phyloP scores from a whole-genome alignment of 92 coral and sea anemone genomes.

The Palythoa heliodiscus region DNA sequence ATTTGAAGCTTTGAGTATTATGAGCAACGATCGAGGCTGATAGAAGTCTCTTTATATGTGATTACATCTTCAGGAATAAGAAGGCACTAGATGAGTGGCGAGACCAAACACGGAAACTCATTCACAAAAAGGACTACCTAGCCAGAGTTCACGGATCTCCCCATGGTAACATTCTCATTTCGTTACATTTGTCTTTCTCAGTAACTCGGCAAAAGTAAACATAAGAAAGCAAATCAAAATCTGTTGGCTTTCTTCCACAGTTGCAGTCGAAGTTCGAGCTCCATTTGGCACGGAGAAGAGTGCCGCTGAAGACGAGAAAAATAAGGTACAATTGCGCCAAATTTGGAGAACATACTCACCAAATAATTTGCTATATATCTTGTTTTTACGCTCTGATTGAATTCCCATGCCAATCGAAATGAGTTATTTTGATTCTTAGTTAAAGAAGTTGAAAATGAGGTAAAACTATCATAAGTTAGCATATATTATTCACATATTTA shows the following conservation, averaged over 20 bases:
- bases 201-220: not conserved
- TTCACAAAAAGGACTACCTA: conserved; percentile 82
- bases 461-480: no score
- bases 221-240: not conserved
- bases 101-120: conserved; percentile 70
- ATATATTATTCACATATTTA: no score
- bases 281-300: conserved; percentile 95
- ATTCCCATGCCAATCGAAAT: no score
- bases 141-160: conserved; percentile 68
- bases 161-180: conserved; percentile 52
- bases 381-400: not conserved
- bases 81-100: conserved; percentile 91
- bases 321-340: conserved; percentile 49
- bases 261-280: conserved; percentile 79
- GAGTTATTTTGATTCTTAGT: no score
- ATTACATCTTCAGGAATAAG: conserved; percentile 68
- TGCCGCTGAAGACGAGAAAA: conserved; percentile 69
- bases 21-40: no score
- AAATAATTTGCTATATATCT: not conserved
- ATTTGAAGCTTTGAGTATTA: no score
- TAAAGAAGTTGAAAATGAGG: no score
- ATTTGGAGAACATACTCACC: not conserved
- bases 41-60: not conserved
- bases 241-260: not conserved
- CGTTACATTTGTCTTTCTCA: not conserved